Conservation (phyloP, 2,113 vertebrate genomes). For the Onychostoma macrolepis region DNA sequence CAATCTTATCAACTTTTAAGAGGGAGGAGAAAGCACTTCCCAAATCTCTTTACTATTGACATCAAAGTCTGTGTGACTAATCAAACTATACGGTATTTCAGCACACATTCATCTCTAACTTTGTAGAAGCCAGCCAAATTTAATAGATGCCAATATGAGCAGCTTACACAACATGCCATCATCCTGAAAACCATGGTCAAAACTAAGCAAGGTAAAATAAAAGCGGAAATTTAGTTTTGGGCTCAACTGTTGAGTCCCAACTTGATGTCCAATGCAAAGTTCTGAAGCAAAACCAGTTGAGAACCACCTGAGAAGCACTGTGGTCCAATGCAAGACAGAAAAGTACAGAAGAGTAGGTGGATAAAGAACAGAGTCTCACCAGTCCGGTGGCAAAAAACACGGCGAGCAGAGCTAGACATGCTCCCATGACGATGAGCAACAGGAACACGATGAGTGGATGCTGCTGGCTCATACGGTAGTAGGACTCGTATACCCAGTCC, state of each 20-base stretch:
- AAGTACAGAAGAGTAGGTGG: background rate
- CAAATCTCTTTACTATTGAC: background rate
- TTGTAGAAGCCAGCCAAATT: background rate
- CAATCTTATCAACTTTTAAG: background rate
- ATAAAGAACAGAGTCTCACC: constrained; percentile 78
- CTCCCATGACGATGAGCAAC: constrained; percentile 96
- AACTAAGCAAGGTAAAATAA: background rate
- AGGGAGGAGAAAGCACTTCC: background rate
- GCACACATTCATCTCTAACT: background rate
- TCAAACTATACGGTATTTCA: background rate
- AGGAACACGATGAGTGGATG: constrained; percentile 97
- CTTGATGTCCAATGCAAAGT: constrained; percentile 11
- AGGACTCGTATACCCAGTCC: constrained; percentile 98
- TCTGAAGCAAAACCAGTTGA: constrained; percentile 71
- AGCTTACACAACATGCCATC: background rate
- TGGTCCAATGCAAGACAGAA: background rate
- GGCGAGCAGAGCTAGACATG: constrained; percentile 90
- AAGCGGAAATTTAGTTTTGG: background rate
- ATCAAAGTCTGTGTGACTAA: background rate
- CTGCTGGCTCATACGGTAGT: constrained; percentile 99
- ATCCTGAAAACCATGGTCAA: background rate
- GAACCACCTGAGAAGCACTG: constrained; percentile 60
- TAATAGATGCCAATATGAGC: background rate
- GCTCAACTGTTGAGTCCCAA: background rate
- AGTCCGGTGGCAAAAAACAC: constrained; percentile 96